Percentiles rank a stretch among this genome's conserved stretches.
Evolutionary conservation across 2,113 vertebrate genomes (phyloP).

Genomic region (Oxyura jamaicensis): DNA sequence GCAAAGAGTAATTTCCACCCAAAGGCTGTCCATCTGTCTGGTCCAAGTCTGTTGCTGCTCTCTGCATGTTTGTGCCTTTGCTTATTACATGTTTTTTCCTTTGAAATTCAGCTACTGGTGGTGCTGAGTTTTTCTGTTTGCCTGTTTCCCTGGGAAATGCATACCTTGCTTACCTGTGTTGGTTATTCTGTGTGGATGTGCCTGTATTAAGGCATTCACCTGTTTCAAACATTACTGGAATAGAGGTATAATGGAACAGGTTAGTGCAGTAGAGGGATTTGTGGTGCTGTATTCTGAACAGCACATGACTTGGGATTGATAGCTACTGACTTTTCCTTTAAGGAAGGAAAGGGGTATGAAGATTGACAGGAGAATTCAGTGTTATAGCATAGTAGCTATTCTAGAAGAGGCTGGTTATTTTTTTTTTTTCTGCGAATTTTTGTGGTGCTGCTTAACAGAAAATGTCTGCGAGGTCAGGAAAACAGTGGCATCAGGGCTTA

Average conservation of each 20-base stretch:
- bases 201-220: not conserved
- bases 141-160: not conserved
- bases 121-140: not conserved
- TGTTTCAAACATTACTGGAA: not conserved
- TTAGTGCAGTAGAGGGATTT: not conserved
- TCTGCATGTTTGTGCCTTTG: not conserved
- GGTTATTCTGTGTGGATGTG: not conserved
- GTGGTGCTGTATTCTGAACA: not conserved
- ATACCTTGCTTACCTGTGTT: not conserved
- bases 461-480: not conserved
- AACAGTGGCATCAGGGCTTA: not conserved
- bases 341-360: not conserved
- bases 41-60: not conserved
- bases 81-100: not conserved
- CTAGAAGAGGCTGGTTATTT: not conserved
- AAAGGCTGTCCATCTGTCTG: not conserved
- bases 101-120: not conserved
- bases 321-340: not conserved
- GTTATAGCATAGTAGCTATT: not conserved
- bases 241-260: not conserved
- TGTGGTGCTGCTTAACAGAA: not conserved
- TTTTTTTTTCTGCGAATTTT: not conserved
- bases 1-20: not conserved
- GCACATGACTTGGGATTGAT: not conserved
- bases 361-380: not conserved